A percentile compares a stretch with the other conserved stretches of the same genome.
phyloP scores from a whole-genome alignment of 1,140 invertebrate species.

The Ptiloglossa arizonensis region DNA sequence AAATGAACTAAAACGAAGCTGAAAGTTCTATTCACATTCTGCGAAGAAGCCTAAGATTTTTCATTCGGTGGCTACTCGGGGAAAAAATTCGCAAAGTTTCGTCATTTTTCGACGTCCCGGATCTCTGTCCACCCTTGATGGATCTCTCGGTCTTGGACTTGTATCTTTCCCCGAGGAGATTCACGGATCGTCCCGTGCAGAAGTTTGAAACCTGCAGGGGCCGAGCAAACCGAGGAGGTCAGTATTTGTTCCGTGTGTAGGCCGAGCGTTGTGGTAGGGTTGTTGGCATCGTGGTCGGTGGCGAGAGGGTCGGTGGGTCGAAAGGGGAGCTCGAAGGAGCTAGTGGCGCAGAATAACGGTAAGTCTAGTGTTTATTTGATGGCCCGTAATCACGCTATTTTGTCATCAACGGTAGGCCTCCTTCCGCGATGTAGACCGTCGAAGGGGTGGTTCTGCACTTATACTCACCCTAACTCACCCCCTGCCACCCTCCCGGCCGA shows the following conservation, averaged over 20 bases:
- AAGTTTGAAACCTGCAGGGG: slow-evolving; percentile 38
- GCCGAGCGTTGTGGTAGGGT: slow-evolving; percentile 49
- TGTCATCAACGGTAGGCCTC: slow-evolving; percentile 76
- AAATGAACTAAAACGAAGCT: no score
- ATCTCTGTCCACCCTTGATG: no score
- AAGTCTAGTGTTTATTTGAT: slow-evolving; percentile 81
- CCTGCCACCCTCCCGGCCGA: slow-evolving; percentile 12
- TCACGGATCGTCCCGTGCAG: slow-evolving; percentile 32
- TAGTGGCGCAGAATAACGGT: slow-evolving; percentile 76
- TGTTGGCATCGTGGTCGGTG: slow-evolving; percentile 61
- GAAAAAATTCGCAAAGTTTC: no score
- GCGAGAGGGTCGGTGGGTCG: slow-evolving; percentile 9
- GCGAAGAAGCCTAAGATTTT: no score
- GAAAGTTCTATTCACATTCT: no score
- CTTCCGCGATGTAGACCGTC: slow-evolving; percentile 66
- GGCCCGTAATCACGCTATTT: slow-evolving; percentile 81
- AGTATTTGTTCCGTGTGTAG: slow-evolving; percentile 61
- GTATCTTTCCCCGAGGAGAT: slow-evolving; percentile 33
- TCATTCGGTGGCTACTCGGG: no score
- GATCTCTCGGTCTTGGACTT: slow-evolving; percentile 7
- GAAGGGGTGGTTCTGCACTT: slow-evolving; percentile 62
- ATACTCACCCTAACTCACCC: slow-evolving; percentile 60
- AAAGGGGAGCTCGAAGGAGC: slow-evolving; percentile 57
- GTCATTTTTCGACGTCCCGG: no score
- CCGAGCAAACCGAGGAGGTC: slow-evolving; percentile 59